phyloP scores from a whole-genome alignment of 2,888 invertebrate genomes.

The Pristionchus maxplancki region DNA sequence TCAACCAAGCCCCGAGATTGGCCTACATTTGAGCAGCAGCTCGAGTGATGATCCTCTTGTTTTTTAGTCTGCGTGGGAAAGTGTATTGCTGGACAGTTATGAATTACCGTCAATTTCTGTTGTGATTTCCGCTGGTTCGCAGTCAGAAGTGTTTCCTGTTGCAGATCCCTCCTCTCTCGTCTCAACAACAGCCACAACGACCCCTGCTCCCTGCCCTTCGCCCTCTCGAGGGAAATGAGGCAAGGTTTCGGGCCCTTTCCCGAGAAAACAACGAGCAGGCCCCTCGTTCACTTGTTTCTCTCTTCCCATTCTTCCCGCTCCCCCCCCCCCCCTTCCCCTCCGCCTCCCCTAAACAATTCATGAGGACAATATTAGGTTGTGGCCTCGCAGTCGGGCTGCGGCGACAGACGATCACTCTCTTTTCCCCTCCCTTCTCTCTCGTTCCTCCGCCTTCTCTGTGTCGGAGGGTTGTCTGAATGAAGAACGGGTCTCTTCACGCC shows the following conservation, averaged over 20 bases:
- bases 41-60: neutral
- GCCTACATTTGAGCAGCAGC: neutral
- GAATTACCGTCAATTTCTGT: too few relatives aligned
- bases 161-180: neutral
- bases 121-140: neutral
- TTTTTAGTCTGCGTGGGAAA: neutral
- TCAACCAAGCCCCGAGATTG: constrained; percentile 31
- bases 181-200: neutral
- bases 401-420: neutral
- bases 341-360: constrained; percentile 43
- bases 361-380: constrained; percentile 43
- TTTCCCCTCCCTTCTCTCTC: neutral
- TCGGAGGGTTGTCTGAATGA: too few relatives aligned
- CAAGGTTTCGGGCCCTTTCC: neutral
- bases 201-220: neutral
- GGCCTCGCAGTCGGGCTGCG: neutral
- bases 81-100: too few relatives aligned
- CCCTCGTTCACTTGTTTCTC: constrained; percentile 33
- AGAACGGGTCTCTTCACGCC: too few relatives aligned
- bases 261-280: neutral
- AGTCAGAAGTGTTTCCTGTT: neutral
- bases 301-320: neutral
- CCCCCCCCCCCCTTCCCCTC: constrained; percentile 24
- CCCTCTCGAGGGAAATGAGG: constrained; percentile 27
- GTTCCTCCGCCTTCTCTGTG: neutral